phyloP scores from a whole-genome alignment of 1,140 invertebrate genomes.

The Procambarus virginalis region DNA sequence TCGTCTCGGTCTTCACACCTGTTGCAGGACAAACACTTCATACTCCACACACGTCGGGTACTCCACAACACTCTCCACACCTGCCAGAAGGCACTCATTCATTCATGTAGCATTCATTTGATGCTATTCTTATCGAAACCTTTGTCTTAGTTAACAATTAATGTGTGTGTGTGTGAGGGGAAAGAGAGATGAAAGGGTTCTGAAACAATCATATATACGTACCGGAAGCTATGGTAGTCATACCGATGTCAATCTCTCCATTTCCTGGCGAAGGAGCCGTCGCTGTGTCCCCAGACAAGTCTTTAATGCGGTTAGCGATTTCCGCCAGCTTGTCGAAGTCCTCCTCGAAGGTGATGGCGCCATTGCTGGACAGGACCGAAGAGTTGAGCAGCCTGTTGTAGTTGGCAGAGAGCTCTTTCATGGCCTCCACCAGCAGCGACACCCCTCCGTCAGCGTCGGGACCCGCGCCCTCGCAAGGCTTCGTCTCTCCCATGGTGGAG shows the following conservation, averaged over 20 bases:
- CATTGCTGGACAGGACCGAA: background rate
- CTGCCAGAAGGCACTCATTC: too few species aligned
- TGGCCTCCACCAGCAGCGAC: constrained; percentile 13
- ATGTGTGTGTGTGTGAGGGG: too few species aligned
- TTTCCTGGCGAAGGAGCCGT: background rate
- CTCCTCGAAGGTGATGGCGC: background rate
- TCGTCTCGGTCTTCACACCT: too few species aligned
- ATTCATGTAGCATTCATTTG: too few species aligned
- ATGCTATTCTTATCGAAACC: too few species aligned
- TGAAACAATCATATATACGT: background rate
- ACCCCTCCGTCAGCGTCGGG: background rate
- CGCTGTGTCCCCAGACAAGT: background rate
- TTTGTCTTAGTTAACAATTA: too few species aligned
- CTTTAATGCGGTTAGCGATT: background rate
- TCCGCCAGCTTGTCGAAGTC: background rate
- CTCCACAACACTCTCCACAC: too few species aligned
- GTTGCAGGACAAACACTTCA: too few species aligned
- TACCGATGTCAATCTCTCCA: background rate
- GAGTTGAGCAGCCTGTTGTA: constrained; percentile 19
- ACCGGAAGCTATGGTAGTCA: background rate
- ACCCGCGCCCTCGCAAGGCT: background rate
- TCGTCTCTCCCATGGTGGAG: background rate
- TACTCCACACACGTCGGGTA: too few species aligned
- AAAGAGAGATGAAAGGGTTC: too few species aligned
- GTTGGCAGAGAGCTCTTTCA: constrained; percentile 18